Conservation (phyloP, 1,140 invertebrate genomes). For the Bursaphelenchus mucronatus region DNA sequence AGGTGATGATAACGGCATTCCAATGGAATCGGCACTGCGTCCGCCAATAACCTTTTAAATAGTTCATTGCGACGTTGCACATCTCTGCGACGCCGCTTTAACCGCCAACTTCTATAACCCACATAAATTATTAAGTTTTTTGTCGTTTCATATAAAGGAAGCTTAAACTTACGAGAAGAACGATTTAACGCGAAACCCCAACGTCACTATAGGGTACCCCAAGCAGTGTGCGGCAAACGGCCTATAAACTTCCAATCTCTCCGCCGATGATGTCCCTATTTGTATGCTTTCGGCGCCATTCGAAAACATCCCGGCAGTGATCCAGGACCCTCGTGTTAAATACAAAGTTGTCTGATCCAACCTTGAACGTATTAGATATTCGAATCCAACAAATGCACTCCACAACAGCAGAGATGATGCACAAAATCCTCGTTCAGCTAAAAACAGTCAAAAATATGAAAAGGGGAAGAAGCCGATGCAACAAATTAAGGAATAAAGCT, state of each 20-base stretch:
- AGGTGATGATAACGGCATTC: conserved; percentile 41
- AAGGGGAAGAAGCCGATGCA: conserved; percentile 1
- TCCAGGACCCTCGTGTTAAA: conserved; percentile 80
- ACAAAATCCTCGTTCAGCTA: conserved; percentile 46
- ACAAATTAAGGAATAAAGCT: conserved; percentile 38
- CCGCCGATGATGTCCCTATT: conserved; percentile 82
- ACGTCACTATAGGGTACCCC: conserved; percentile 91
- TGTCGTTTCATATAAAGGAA: conserved; percentile 6
- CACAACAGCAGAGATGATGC: conserved; percentile 48
- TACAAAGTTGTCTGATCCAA: conserved; percentile 85
- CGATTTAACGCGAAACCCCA: conserved; percentile 73
- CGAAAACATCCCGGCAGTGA: conserved; percentile 50
- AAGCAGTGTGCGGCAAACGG: conserved; percentile 97
- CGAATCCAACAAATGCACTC: conserved; percentile 45
- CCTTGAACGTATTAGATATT: conserved; percentile 72
- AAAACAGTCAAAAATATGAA: conserved; percentile 10
- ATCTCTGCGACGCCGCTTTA: conserved; percentile 37
- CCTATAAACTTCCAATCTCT: conserved; percentile 86
- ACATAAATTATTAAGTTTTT: conserved; percentile 3
- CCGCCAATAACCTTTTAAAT: conserved; percentile 43
- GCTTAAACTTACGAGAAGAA: conserved; percentile 34
- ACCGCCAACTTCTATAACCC: conserved; percentile 41
- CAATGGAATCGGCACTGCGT: conserved; percentile 46
- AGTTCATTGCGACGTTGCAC: conserved; percentile 44
- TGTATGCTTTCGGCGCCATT: conserved; percentile 68